These are phyloP conservation scores for Semaprochilodus insignis DNA, from an alignment of 2,797 vertebrate species.

Conservation along the genomic window DNA sequence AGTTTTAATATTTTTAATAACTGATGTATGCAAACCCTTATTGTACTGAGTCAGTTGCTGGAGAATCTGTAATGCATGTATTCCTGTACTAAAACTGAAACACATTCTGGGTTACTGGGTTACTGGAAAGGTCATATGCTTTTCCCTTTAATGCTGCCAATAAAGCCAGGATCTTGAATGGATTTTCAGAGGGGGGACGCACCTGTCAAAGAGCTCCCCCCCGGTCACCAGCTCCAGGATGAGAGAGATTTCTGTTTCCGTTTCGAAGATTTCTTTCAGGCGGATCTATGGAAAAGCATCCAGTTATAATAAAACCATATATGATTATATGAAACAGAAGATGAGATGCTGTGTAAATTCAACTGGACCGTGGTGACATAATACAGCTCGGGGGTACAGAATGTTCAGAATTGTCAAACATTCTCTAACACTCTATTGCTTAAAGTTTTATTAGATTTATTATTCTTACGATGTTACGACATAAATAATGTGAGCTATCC, in stretches of 20 bases:
- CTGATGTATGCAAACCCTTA: neutral
- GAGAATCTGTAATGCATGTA: neutral
- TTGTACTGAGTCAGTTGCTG: neutral
- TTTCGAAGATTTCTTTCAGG: conserved; percentile 92
- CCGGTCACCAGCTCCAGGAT: conserved; percentile 90
- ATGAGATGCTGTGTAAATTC: conserved; percentile 15
- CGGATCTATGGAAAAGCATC: conserved; percentile 79
- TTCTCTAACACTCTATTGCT: neutral
- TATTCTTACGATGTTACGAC: neutral
- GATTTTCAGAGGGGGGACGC: conserved; percentile 1
- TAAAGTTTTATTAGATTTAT: neutral
- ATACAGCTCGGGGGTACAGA: neutral
- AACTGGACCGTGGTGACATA: neutral
- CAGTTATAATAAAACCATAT: neutral
- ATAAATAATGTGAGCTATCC: neutral
- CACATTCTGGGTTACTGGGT: neutral
- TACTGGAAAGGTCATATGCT: conserved; percentile 1
- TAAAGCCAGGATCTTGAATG: conserved; percentile 8
- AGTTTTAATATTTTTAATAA: neutral
- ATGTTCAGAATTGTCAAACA: neutral
- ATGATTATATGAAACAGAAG: conserved; percentile 1
- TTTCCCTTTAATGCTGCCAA: conserved; percentile 25
- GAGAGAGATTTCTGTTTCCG: conserved; percentile 83
- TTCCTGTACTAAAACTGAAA: neutral
- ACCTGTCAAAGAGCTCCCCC: conserved; percentile 93